Base-by-base conservation (phyloP, 2,797 vertebrate species). In the Chromobotia macracanthus region DNA sequence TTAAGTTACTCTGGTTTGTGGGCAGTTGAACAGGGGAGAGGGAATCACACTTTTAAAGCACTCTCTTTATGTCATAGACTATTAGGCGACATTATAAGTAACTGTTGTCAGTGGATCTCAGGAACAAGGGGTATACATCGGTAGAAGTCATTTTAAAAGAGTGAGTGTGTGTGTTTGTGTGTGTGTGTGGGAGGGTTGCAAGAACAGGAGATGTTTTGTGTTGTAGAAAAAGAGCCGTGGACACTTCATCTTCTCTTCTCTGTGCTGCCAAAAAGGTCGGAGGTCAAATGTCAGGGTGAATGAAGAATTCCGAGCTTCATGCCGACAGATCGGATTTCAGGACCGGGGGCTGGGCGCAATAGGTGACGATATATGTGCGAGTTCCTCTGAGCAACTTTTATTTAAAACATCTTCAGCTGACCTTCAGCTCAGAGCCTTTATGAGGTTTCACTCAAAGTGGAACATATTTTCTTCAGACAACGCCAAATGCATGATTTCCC, bases 271-370 rank as follows among this genome's bases (percentile, higher is more conserved):
- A 90, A 94, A 94, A 94, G 93, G 93, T 81, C 94, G 94, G 81
- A 92, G 93, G 94, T 95, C 93, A 95, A 92, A 93, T 93, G 93
- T 94, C 93, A 94, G 94, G 94, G 94, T 92, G 90, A 93, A 92
- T 91, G 92, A 93, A 94, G 94, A 94, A 95, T 95, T 94, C 93
- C 92, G 89, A 87, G 87, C 93, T 91, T 92, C 94, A 94, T 95
- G 92, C 94, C 93, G 89, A 92, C 91, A 93, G 93, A 94, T 95
- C 92, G 80, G 87, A 91, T 94, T 94, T 93, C 94, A 91, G 85
- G 86, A 81, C 81, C 85, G 91, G 92, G 92, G 93, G 92, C 89
- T 87, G 91, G 21, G 56, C 91, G 92, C 91, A 90, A 89, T 91
- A 92, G 92, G 92, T 93, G 91, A 89, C 85, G 86, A 85, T 83